Conservation (phyloP, 2,113 vertebrate genomes). For the Muscicapa adusta region DNA sequence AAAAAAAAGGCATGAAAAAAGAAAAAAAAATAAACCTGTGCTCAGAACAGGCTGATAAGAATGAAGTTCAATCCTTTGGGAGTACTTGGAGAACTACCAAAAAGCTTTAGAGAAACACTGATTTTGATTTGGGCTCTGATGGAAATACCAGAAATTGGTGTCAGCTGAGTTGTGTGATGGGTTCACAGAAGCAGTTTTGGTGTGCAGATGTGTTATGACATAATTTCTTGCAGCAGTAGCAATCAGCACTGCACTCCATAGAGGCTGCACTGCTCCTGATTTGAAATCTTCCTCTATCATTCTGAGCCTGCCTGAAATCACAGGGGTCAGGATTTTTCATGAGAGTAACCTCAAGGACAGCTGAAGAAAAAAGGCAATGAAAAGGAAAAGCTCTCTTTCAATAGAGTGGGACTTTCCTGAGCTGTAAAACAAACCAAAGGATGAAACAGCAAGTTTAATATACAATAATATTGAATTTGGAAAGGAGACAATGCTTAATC, state of each 20-base stretch:
- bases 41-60: not conserved
- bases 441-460: not conserved
- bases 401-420: not conserved
- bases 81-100: not conserved
- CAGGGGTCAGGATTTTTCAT: not conserved
- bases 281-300: not conserved
- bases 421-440: not conserved
- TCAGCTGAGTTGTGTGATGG: not conserved
- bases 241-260: not conserved
- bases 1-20: not conserved
- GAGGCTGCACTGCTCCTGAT: not conserved
- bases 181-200: not conserved
- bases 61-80: not conserved
- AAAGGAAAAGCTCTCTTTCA: not conserved
- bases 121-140: not conserved
- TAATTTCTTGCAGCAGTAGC: not conserved
- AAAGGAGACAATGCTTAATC: not conserved
- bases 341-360: not conserved
- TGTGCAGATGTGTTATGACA: not conserved
- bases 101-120: not conserved
- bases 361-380: not conserved
- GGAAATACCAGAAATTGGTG: not conserved
- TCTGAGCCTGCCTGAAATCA: not conserved
- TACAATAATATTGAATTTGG: not conserved
- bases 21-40: fast-evolving